Conservation (phyloP, 1,140 invertebrate species). For the Trichoplusia ni region DNA sequence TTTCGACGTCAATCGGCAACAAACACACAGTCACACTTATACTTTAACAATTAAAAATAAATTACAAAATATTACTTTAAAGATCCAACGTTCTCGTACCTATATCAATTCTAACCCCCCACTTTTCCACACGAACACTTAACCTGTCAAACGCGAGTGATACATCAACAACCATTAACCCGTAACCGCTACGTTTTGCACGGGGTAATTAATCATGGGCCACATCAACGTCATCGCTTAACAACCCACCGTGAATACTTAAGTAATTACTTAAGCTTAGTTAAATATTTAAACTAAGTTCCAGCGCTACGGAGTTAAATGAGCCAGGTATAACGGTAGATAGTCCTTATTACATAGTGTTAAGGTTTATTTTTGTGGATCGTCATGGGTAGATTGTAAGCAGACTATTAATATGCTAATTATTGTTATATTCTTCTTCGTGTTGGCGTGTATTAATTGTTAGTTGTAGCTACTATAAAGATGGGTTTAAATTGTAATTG, state of each 20-base stretch:
- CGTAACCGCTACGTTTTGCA: neutral
- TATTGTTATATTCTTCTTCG: too few species aligned
- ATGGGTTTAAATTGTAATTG: too few species aligned
- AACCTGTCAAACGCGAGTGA: neutral
- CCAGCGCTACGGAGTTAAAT: constrained; percentile 14
- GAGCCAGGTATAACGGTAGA: constrained; percentile 22
- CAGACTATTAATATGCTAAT: too few species aligned
- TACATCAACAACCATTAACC: neutral
- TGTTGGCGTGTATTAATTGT: too few species aligned
- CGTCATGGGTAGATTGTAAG: neutral
- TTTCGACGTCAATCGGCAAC: too few species aligned
- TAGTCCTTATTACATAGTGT: constrained; percentile 1
- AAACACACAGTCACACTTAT: too few species aligned
- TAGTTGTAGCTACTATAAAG: too few species aligned
- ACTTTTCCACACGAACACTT: neutral
- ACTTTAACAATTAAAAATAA: too few species aligned
- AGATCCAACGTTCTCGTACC: too few species aligned
- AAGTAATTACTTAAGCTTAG: constrained; percentile 53
- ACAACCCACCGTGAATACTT: constrained; percentile 36
- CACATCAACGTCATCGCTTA: constrained; percentile 12
- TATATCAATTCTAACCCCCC: too few species aligned
- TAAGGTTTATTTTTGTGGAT: neutral
- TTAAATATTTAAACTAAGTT: constrained; percentile 54
- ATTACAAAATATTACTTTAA: too few species aligned
- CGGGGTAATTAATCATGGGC: constrained; percentile 16